Base-by-base conservation (phyloP, 2,888 invertebrate species). In the Tortricodes alternella region DNA sequence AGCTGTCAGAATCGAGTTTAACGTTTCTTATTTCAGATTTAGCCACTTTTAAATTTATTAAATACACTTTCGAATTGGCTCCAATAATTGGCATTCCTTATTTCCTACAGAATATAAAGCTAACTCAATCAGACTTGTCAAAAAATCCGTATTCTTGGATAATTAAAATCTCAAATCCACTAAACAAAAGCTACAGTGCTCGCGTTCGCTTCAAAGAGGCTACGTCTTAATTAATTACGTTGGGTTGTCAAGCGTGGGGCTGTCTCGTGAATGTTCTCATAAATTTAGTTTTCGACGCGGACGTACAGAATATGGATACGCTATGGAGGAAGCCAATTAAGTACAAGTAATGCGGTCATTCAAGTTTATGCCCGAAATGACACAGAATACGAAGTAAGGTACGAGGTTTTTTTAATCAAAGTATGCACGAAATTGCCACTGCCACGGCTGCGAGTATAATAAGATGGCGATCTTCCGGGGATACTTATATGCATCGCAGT, bases 171-270 rank as follows among this genome's bases (percentile, higher is more conserved):
- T 39, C 39, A 41, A 46, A 48, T 35, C 24, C 46, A 23, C 34
- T 11, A 53, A 48, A 55, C 55, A 48, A 55, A 48, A 55, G 48
- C 55, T 13, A 27, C 48, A 41, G 53, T 19, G 34, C 37, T 32
- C 51, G 46, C 46, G 37, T n/a, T n/a, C n/a, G 41, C 39, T 32
- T 44, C 48, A 41, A 46, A 56, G 49, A 62, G 66, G 62, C 67
- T 65, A 64, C 62, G 65, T 70, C 75, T 76, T 80, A 79, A 79
- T 81, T 80, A 82, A 81, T 82, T 79, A 82, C 73, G 75, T 78
- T 70, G 72, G 76, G 74, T 74, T 78, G 80, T 79, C 78, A 78
- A 66, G 71, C 68, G 71, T 62, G 67, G 68, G 43, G 63, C 70
- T 70, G 70, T 76, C 72, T 70, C 70, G 62, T 65, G 58, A 66